These are phyloP conservation scores for Parazoanthus swiftii DNA, from an alignment of 92 coral and sea anemone species.

Conservation along the genomic window DNA sequence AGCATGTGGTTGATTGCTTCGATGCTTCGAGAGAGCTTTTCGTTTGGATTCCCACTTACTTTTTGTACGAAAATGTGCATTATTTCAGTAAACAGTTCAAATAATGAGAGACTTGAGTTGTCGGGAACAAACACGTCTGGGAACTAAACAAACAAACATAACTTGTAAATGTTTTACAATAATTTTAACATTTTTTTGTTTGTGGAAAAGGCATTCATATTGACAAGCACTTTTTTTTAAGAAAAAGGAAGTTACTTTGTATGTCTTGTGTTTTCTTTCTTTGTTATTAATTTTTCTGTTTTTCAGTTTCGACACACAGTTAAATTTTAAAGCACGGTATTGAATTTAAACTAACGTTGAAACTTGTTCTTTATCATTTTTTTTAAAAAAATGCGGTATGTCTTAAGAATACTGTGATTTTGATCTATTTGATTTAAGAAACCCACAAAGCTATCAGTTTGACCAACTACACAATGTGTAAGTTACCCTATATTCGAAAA, in stretches of 20 bases:
- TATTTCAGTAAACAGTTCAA: slow-evolving; percentile 10
- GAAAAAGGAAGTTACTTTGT: neutral
- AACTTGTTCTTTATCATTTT: neutral
- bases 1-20: neutral
- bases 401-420: neutral
- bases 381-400: neutral
- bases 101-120: slow-evolving; percentile 1
- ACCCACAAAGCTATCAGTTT: neutral
- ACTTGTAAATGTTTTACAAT: neutral
- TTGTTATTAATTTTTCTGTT: neutral
- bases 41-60: slow-evolving; percentile 8
- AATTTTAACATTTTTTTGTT: no score
- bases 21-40: neutral
- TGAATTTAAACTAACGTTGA: neutral
- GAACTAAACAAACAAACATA: neutral
- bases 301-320: neutral
- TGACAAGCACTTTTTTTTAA: neutral
- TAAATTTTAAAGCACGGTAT: neutral
- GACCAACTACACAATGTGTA: neutral
- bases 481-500: neutral
- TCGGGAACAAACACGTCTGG: neutral
- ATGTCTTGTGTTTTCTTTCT: neutral
- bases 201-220: neutral
- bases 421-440: neutral
- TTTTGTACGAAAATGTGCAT: slow-evolving; percentile 1